A percentile compares a stretch with the other conserved stretches of the same genome.
phyloP scores from a whole-genome alignment of 2,113 vertebrate species.

The Agapornis roseicollis region DNA sequence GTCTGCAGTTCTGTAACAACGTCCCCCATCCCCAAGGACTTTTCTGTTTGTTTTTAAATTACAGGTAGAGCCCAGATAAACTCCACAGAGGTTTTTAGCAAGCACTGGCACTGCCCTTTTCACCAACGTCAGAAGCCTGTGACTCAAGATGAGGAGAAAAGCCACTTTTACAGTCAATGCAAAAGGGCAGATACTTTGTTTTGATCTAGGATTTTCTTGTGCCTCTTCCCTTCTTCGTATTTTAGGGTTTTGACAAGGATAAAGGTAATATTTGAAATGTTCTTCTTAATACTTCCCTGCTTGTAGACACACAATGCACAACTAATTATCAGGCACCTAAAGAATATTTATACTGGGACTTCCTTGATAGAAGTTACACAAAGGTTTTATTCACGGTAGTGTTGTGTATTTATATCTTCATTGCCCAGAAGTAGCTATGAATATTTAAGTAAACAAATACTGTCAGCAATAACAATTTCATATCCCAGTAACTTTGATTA shows the following conservation, averaged over 20 bases:
- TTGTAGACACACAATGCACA: fast-evolving
- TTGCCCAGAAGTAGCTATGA: not conserved
- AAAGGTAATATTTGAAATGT: not conserved
- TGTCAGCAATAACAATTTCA: not conserved
- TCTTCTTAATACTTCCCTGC: not conserved
- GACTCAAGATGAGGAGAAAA: not conserved
- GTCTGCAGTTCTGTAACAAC: not conserved
- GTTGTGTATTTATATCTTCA: not conserved
- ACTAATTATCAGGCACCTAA: not conserved
- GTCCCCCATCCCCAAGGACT: not conserved
- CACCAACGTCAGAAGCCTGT: not conserved
- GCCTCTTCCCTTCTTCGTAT: not conserved
- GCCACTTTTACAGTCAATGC: not conserved
- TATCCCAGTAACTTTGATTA: not conserved
- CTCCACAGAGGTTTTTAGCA: not conserved
- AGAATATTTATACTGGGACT: not conserved
- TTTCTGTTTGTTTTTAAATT: not conserved
- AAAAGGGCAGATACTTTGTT: fast-evolving
- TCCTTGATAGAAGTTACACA: not conserved
- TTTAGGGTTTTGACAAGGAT: not conserved
- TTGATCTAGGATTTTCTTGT: not conserved
- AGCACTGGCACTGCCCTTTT: not conserved
- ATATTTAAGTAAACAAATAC: not conserved
- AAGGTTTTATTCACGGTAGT: not conserved
- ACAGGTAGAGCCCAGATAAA: not conserved